Evolutionary conservation across 2,888 invertebrate genomes (phyloP), one percentile per base, ranked within the genome.

Genomic region (Lepeophtheirus nordmannii): DNA sequence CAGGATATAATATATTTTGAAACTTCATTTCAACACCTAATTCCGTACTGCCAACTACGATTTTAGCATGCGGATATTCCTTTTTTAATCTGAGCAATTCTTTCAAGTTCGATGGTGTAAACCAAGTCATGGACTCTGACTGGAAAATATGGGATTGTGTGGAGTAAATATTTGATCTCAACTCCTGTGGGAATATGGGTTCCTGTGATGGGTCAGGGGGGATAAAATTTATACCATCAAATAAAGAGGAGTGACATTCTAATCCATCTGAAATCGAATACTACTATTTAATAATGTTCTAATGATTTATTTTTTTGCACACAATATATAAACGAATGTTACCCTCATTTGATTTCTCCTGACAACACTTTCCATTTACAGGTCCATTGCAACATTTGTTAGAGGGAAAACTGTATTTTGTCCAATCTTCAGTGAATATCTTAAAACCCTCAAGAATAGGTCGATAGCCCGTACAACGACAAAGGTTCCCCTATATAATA

Each of bases 401-500:
- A 14, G 39, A n/a, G 5, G 53, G 14, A 17, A 17, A n/a, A n/a
- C 17, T 17, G 14, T 46, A n/a, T 17, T 46, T 46, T 30, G 30
- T 30, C 30, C 30, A 30, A 30, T 30, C 30, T 46, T 46, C n/a
- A 46, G 53, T 46, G 71, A 92, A 89, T 0, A 88, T 86, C 76
- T 83, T 85, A 72, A 86, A 90, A 0, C 89, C 91, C 75, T 93
- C 91, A 60, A 93, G 82, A 67, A 94, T 94, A 0, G 93, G 88
- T 70, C 93, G 81, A 72, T 94, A 94, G 0, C 94, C 94, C 0
- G 94, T 94, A 74, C 94, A 94, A 68, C 94, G 82, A 72, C 93
- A 94, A 10, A 94, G 78, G 71, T 83, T 82, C 14, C 82, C 82
- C 71, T 68, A 65, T n/a, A n/a, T 30, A 30, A 62, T 22, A 20